These are phyloP conservation scores for Chionoecetes opilio DNA, from an alignment of 1,140 invertebrate species.

Conservation along the genomic window DNA sequence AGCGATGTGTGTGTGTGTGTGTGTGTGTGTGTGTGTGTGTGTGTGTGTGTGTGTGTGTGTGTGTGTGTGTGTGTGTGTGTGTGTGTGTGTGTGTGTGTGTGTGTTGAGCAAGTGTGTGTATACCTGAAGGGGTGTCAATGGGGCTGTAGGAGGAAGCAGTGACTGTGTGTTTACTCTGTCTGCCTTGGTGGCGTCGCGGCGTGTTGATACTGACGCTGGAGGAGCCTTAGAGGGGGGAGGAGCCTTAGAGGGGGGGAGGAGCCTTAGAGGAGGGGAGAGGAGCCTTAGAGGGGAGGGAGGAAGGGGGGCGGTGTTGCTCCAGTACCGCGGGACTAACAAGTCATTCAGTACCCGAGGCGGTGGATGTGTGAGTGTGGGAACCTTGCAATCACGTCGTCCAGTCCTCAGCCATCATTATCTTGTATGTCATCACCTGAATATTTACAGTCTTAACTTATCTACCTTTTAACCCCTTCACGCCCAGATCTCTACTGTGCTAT, in stretches of 20 bases:
- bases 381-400: too few species aligned
- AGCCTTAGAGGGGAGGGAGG: neutral
- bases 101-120: conserved; percentile 10
- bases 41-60: conserved; percentile 18
- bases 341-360: neutral
- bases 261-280: neutral
- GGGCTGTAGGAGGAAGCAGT: neutral
- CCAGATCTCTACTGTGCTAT: too few species aligned
- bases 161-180: neutral
- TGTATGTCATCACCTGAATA: too few species aligned
- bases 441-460: too few species aligned
- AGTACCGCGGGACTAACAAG: too few species aligned
- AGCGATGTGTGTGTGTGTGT: neutral
- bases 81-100: conserved; percentile 23
- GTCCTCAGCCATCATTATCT: too few species aligned
- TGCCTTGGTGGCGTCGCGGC: neutral
- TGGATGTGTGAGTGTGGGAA: neutral
- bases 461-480: too few species aligned
- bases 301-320: too few species aligned
- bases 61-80: conserved; percentile 18
- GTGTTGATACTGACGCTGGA: neutral
- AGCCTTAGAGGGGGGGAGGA: neutral
- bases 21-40: conserved; percentile 7
- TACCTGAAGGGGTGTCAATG: neutral
- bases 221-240: neutral